phyloP scores from a whole-genome alignment of 2,888 invertebrate genomes.

The Drosophila borealis region DNA sequence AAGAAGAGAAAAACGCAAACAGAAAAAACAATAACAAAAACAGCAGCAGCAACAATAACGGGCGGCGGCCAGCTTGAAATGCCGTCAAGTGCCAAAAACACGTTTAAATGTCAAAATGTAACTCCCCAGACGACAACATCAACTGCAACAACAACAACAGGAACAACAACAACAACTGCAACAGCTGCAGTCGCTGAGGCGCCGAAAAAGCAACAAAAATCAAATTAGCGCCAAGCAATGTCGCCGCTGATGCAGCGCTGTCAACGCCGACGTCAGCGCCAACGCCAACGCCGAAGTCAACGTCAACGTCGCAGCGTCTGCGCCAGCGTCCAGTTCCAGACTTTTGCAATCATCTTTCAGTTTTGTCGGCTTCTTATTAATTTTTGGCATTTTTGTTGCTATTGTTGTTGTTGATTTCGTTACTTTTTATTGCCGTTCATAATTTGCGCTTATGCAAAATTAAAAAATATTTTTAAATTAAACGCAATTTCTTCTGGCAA shows the following conservation, averaged over 20 bases:
- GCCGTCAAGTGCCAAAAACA: slow-evolving; percentile 76
- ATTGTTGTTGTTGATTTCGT: slow-evolving; percentile 20
- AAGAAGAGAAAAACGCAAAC: slow-evolving; percentile 27
- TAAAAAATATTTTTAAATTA: slow-evolving; percentile 56
- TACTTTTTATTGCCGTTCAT: slow-evolving; percentile 50
- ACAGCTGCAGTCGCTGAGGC: slow-evolving; percentile 70
- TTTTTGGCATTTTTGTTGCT: slow-evolving; percentile 29
- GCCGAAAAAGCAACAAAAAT: slow-evolving; percentile 74
- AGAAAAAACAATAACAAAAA: slow-evolving; percentile 25
- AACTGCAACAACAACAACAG: slow-evolving; percentile 29
- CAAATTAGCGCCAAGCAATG: slow-evolving; percentile 74
- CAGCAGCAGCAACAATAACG: slow-evolving; percentile 35
- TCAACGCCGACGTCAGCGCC: neutral
- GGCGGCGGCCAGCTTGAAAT: slow-evolving; percentile 47
- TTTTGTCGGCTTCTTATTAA: slow-evolving; percentile 56
- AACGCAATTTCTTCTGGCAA: slow-evolving; percentile 57
- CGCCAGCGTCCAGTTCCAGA: slow-evolving; percentile 28
- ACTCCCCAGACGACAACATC: slow-evolving; percentile 46
- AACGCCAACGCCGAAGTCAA: slow-evolving; percentile 1
- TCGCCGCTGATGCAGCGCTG: slow-evolving; percentile 27
- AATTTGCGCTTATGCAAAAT: slow-evolving; percentile 70
- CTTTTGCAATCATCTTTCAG: slow-evolving; percentile 69
- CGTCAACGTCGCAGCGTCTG: slow-evolving; percentile 14
- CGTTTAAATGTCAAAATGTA: slow-evolving; percentile 79
- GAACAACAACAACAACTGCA: slow-evolving; percentile 56